Evolutionary conservation across 2,113 vertebrate species (phyloP).

Genomic region (Rynchops niger): DNA sequence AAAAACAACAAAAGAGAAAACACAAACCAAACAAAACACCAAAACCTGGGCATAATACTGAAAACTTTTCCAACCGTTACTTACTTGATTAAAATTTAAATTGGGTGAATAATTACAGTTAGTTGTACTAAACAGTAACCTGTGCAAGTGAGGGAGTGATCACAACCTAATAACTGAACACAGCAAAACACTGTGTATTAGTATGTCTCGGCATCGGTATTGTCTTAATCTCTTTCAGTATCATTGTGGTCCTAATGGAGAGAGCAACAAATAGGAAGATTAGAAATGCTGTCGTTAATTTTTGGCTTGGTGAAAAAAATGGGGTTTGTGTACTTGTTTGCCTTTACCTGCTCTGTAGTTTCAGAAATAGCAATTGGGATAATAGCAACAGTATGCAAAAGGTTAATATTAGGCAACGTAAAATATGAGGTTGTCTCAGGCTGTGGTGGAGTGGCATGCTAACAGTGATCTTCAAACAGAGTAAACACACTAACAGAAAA

Average conservation of each 20-base stretch:
- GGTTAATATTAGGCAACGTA: neutral
- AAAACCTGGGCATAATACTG: neutral
- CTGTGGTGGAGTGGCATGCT: neutral
- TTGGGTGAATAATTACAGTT: neutral
- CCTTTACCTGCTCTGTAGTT: neutral
- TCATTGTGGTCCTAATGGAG: neutral
- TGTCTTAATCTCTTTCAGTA: neutral
- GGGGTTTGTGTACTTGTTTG: neutral
- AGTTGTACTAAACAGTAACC: neutral
- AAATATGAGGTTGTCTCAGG: neutral
- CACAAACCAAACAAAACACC: accelerated
- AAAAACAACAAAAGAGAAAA: neutral
- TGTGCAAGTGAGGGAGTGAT: neutral
- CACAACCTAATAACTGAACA: neutral
- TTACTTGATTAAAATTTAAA: neutral
- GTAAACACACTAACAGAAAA: neutral
- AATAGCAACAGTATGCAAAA: neutral
- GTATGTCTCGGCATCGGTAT: accelerated
- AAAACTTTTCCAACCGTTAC: neutral
- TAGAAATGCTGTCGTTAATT: neutral
- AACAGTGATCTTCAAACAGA: neutral
- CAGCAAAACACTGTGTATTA: neutral
- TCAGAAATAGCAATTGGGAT: neutral
- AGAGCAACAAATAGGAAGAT: neutral
- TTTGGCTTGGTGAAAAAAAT: neutral